These are phyloP conservation scores for Leptarthrus brevirostris DNA, from an alignment of 2,888 invertebrate species.

Conservation along the genomic window DNA sequence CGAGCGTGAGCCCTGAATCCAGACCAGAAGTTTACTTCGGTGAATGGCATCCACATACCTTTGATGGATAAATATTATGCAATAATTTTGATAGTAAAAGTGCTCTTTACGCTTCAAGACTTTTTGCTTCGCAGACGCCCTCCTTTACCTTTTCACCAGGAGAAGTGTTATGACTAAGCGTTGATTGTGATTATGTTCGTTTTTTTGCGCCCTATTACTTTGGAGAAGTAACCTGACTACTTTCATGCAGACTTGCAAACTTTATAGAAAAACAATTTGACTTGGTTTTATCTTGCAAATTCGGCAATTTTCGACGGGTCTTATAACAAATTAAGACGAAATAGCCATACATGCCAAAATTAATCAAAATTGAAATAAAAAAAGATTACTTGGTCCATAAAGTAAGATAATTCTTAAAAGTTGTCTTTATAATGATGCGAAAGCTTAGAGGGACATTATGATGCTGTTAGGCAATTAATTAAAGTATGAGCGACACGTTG, in stretches of 20 bases:
- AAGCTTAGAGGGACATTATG: too few relatives aligned
- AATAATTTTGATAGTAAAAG: slow-evolving; percentile 41
- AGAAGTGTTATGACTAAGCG: slow-evolving; percentile 24
- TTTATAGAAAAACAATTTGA: slow-evolving; percentile 10
- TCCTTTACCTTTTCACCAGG: slow-evolving; percentile 28
- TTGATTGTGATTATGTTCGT: slow-evolving; percentile 9
- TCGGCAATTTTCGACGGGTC: not conserved
- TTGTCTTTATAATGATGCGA: too few relatives aligned
- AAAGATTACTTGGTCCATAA: too few relatives aligned
- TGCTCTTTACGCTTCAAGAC: slow-evolving; percentile 31
- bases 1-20: slow-evolving; percentile 9
- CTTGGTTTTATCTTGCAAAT: not conserved
- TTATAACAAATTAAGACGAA: not conserved
- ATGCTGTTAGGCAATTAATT: too few relatives aligned
- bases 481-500: too few relatives aligned
- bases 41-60: slow-evolving; percentile 30
- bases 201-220: slow-evolving; percentile 17
- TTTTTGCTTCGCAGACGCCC: not conserved
- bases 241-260: not conserved
- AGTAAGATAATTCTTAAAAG: too few relatives aligned
- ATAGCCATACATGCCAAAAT: slow-evolving; percentile 17
- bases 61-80: slow-evolving; percentile 20
- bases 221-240: not conserved
- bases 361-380: slow-evolving; percentile 1
- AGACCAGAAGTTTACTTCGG: slow-evolving; percentile 8